Percentiles rank a stretch among this genome's conserved stretches.
These are phyloP conservation scores for Tupaia tana DNA, from an alignment of 2,113 vertebrate species.

Conservation along the genomic window DNA sequence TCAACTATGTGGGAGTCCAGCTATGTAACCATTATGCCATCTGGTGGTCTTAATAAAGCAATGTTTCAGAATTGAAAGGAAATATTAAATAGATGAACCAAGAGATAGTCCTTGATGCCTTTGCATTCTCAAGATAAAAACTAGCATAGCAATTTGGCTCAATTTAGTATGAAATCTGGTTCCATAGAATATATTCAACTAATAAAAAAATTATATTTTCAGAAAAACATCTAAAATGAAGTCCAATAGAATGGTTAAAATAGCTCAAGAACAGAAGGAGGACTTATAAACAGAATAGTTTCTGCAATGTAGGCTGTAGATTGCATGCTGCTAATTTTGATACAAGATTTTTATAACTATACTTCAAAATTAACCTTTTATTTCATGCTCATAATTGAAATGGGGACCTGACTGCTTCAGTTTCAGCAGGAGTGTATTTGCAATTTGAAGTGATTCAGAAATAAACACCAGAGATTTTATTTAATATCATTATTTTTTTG, in stretches of 20 bases:
- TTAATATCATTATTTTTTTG: background rate
- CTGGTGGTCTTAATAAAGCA: too few relatives aligned
- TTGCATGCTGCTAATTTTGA: slow-evolving; percentile 40
- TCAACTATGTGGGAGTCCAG: too few relatives aligned
- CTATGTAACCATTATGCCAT: too few relatives aligned
- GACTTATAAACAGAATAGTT: background rate
- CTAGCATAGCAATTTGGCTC: background rate
- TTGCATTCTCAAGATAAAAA: background rate
- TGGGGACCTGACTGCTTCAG: background rate
- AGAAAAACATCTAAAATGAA: slow-evolving; percentile 54
- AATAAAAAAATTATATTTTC: background rate
- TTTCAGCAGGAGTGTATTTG: background rate
- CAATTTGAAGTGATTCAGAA: slow-evolving; percentile 24
- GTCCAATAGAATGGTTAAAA: background rate
- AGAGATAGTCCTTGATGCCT: background rate
- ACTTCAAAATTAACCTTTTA: slow-evolving; percentile 47
- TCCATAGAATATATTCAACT: background rate
- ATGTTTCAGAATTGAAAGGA: background rate
- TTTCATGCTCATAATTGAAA: slow-evolving; percentile 25
- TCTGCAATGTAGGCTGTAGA: slow-evolving; percentile 19
- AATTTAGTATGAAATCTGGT: background rate
- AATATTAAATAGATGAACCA: background rate
- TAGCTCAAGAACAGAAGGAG: slow-evolving; percentile 38
- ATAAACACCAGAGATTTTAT: background rate
- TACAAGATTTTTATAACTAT: slow-evolving; percentile 4